These are phyloP conservation scores for Ictidomys tridecemlineatus DNA, from an alignment of 2,113 vertebrate species.

Conservation along the genomic window DNA sequence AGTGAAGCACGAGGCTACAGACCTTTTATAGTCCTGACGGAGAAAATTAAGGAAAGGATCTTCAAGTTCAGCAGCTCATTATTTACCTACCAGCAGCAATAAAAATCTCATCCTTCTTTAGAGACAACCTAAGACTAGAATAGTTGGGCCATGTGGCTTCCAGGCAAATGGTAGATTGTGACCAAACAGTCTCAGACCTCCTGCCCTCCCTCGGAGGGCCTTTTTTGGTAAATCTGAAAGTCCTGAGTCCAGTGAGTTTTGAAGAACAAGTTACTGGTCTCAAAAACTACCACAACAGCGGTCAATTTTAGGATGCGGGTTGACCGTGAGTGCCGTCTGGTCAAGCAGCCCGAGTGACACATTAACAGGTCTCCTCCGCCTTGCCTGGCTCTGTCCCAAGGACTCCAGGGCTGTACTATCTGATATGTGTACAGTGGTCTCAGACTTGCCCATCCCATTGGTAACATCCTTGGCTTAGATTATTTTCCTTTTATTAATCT, in stretches of 20 bases:
- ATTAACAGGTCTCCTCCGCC: not conserved
- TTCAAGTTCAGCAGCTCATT: not conserved
- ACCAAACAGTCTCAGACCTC: not conserved
- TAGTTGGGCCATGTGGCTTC: not conserved
- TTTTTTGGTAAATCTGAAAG: not conserved
- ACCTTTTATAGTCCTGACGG: rapidly evolving
- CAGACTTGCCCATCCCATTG: too few relatives aligned
- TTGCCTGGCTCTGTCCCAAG: not conserved
- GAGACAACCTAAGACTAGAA: not conserved
- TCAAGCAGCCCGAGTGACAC: not conserved
- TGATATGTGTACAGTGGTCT: not conserved
- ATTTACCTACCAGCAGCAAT: not conserved
- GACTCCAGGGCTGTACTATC: rapidly evolving
- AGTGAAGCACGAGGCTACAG: not conserved
- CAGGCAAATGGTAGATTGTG: not conserved
- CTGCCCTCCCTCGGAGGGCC: rapidly evolving
- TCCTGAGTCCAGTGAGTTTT: not conserved
- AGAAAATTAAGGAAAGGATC: not conserved
- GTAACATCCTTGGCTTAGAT: not conserved
- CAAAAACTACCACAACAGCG: not conserved
- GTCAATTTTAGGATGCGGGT: not conserved
- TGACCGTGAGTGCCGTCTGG: not conserved
- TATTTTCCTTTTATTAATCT: not conserved
- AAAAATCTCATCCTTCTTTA: not conserved
- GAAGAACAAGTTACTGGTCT: not conserved